Conservation (phyloP, 2,797 vertebrate species). For the Hipposideros larvatus region DNA sequence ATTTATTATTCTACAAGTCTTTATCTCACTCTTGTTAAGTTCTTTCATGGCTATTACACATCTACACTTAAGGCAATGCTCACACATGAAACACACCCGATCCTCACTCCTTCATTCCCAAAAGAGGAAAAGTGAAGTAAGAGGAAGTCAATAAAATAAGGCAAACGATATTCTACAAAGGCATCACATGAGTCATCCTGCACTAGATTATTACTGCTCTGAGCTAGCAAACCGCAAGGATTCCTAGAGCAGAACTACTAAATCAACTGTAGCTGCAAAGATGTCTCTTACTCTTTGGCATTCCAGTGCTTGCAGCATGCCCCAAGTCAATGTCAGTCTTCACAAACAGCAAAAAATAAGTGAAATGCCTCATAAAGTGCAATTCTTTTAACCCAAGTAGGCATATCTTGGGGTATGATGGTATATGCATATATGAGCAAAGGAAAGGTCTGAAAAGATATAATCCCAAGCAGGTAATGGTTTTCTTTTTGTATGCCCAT, state of each 20-base stretch:
- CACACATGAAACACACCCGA: background rate
- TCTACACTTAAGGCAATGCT: background rate
- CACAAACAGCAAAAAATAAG: background rate
- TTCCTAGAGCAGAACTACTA: background rate
- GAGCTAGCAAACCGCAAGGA: background rate
- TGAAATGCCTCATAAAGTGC: background rate
- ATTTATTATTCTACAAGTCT: background rate
- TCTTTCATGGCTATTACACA: background rate
- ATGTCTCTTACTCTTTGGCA: background rate
- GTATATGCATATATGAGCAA: background rate
- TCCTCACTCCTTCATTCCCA: background rate
- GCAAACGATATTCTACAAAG: background rate
- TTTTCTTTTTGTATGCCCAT: background rate
- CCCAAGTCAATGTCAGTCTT: background rate
- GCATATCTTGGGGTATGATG: background rate
- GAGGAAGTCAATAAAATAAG: background rate
- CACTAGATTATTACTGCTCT: background rate
- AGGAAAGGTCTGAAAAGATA: constrained; percentile 2
- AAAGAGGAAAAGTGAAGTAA: background rate
- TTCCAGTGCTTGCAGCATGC: background rate
- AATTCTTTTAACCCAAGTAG: background rate
- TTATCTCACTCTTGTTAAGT: background rate
- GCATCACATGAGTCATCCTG: background rate
- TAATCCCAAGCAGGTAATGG: background rate
- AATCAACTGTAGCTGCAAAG: background rate